Base-by-base conservation (phyloP, 2,888 invertebrate species). In the Synanthedon tipuliformis region DNA sequence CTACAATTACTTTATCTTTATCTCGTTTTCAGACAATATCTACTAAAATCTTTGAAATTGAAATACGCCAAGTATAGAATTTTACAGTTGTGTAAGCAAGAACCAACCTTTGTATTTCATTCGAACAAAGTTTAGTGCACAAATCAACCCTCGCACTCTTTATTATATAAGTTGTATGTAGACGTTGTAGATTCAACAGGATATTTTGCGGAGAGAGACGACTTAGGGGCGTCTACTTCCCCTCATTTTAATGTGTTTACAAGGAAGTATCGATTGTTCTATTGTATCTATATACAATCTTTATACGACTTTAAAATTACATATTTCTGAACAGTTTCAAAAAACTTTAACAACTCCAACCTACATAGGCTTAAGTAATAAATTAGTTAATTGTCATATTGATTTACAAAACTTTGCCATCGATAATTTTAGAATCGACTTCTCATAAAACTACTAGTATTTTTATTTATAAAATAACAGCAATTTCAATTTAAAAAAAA, bases 221-320 rank as follows among this genome's bases (percentile, higher is more conserved):
- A 77, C 67, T 75, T 74, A 76, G 73, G 76, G 72, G 71, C 69
- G 69, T 62, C 61, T 61, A 55, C 58, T 59, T 57, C 69, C 73
- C 81, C 81, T 79, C 80, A 73, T 77, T 69, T 78, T 85, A 86
- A 87, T 85, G 85, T 87, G 86, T 86, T 87, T 86, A 87, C 86
- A 85, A 80, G 79, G 74, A 75, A 80, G 80, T 86, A 86, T 86
- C 84, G 86, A 87, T 85, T 86, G 84, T 85, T 78, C 75, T 71
- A 79, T 80, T 82, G 80, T 80, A 76, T 72, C 80, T n/a, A n/a
- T n/a, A n/a, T n/a, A n/a, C n/a, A n/a, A n/a, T n/a, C n/a, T n/a
- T n/a, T n/a, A n/a, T n/a, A n/a, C n/a, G 82, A 83, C 81, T 87
- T 84, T 83, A 72, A 83, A 85, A 85, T 85, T 77, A 72, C 66